Conservation (phyloP, 2,113 vertebrate genomes). For the Macquaria australasica region DNA sequence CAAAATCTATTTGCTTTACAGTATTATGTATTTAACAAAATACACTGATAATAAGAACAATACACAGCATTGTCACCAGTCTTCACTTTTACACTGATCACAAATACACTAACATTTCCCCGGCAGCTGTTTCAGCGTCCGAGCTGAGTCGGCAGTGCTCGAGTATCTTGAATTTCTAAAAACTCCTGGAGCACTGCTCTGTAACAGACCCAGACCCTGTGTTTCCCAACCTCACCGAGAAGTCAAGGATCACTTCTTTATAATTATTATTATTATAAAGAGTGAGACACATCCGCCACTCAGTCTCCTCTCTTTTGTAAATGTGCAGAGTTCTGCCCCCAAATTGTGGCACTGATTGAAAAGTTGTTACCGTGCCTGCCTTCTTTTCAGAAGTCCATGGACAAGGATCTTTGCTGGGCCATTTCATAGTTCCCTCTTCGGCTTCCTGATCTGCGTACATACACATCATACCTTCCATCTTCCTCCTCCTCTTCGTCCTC, state of each 20-base stretch:
- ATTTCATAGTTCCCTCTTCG: slow-evolving; percentile 72
- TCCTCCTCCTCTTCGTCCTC: slow-evolving; percentile 86
- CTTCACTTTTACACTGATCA: slow-evolving; percentile 19
- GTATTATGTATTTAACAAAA: slow-evolving; percentile 35
- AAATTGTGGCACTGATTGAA: slow-evolving; percentile 1
- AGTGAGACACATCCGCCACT: background rate
- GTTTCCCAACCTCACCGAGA: background rate
- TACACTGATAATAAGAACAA: slow-evolving; percentile 17
- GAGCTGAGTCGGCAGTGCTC: background rate
- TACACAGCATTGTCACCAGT: slow-evolving; percentile 9
- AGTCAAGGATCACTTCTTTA: background rate
- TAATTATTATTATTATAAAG: background rate
- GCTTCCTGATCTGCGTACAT: slow-evolving; percentile 84
- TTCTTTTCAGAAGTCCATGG: slow-evolving; percentile 91
- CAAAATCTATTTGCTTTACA: slow-evolving; percentile 21
- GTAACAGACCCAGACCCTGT: background rate
- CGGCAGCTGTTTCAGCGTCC: background rate
- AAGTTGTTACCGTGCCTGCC: no score
- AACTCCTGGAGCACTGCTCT: background rate
- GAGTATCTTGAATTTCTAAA: background rate
- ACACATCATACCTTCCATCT: slow-evolving; percentile 84
- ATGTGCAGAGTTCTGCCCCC: background rate
- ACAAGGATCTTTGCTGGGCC: slow-evolving; percentile 90
- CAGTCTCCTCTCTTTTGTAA: background rate
- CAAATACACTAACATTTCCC: background rate